Base-by-base conservation (phyloP, 2,797 vertebrate species). In the Sebastes glaucus region DNA sequence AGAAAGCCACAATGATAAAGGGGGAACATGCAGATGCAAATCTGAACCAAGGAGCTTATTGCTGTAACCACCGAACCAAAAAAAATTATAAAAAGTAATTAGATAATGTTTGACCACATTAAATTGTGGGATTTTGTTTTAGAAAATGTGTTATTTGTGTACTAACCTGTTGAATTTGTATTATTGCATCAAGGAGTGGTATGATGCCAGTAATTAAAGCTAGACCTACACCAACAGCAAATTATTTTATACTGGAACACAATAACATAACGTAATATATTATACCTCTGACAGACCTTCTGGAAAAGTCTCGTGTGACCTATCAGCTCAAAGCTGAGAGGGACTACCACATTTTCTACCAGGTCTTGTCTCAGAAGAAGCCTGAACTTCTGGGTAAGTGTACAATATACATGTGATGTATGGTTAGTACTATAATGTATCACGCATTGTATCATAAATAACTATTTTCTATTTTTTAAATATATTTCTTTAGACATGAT, bases 341-440 rank as follows among this genome's bases (percentile, higher is more conserved):
- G 88, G 96, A 97, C 85, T 97, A 97, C 71, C 97, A 97, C 75
- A 97, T 97, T 88, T 97, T 96, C 92, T 97, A 97, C 90, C 97
- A 97, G 93, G 97, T 97, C 82, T 80, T 97, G 77, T 98, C 97
- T 86, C 97, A 98, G 80, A 93, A 87, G 88, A 98, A 97, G 87
- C 97, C 97, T 8, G 97, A 98, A 80, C 94, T 98, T 33, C 89
- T 98, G 65, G 97, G 97, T 97, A 88, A 94, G 70, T 61, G 5
- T 23, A 25, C 11, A 55, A 23, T 11, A 33, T 20, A 63, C 38
- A 61, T 62, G 25, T 59, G 6, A 27, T 14, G 35, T 5, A 33
- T 20, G 7, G 3, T 14, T 57, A 10, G 28, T 5, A 74, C 7
- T 61, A 3, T 10, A 30, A 28, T 65, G 16, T 6, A 53, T 35